phyloP scores from a whole-genome alignment of 2,888 invertebrate genomes.

The Dicyrtomina minuta region DNA sequence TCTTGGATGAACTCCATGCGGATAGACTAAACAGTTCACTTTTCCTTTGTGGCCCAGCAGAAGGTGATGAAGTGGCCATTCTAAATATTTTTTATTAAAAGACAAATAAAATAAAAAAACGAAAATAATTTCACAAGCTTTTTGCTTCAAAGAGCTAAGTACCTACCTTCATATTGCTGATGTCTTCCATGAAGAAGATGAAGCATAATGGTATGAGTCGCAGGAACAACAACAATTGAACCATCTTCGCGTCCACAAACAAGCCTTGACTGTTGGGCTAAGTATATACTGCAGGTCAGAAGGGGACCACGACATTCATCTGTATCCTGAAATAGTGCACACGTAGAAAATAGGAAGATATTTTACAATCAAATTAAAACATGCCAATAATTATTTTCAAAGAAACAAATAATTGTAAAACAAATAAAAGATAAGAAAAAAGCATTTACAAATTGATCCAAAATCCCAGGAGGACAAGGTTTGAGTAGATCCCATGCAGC shows the following conservation, averaged over 20 bases:
- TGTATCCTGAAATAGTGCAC: constrained; percentile 56
- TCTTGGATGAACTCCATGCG: constrained; percentile 83
- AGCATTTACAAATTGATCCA: constrained; percentile 87
- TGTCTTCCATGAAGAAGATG: constrained; percentile 86
- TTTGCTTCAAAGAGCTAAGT: no score
- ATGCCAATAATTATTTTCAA: neutral
- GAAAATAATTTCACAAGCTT: constrained; percentile 3
- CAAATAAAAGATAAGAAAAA: constrained; percentile 3
- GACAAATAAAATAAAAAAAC: constrained; percentile 33
- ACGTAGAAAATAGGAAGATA: neutral
- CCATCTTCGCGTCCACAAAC: constrained; percentile 96
- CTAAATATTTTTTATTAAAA: no score
- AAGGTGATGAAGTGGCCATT: constrained; percentile 87
- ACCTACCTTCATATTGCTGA: constrained; percentile 70
- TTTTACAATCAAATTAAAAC: neutral
- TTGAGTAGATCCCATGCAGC: constrained; percentile 86
- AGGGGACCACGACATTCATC: constrained; percentile 62
- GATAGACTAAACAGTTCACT: constrained; percentile 92
- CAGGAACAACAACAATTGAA: constrained; percentile 91
- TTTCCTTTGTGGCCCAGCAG: constrained; percentile 86
- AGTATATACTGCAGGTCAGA: constrained; percentile 89
- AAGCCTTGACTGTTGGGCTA: constrained; percentile 87
- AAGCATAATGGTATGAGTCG: constrained; percentile 90
- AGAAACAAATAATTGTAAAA: neutral
- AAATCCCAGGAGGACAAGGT: constrained; percentile 84